Base-by-base conservation (phyloP, 2,113 vertebrate species). In the Nibea coibor region DNA sequence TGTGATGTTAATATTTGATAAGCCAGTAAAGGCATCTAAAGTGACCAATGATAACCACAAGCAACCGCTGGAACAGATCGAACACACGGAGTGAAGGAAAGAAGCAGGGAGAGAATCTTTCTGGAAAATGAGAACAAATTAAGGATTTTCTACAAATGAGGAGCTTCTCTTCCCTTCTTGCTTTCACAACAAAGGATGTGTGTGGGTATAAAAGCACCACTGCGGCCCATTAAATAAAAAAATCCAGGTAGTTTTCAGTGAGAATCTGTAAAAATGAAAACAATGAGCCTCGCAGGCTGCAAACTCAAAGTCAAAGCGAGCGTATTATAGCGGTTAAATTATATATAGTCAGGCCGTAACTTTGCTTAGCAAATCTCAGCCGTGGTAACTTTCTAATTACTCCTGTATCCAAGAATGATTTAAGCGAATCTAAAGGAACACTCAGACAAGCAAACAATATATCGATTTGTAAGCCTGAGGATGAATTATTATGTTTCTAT, bases 1-100 rank as follows among this genome's bases (percentile, higher is more conserved):
- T 86, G 72, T 54, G 73, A 71, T 64, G 56, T 73, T 83, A 86
- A 87, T 84, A 86, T 87, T 86, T 86, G 56, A 87, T 86, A 72
- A 81, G 79, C 48, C 75, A 59, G 66, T 75, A 65, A 82, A 82
- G 66, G 59, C 64, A 72, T 42, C 61, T 87, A 62, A 91, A 85
- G 64, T 81, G 72, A 87, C 68, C 85, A 80, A 72, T 82, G 72
- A 80, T 72, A 68, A 69, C 61, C 31, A 81, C 69, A 10, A 75
- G 73, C 31, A 39, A 4, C 54, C 43, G 54, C 48, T 42, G 65
- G 62, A 82, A 73, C 17, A 4, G 35, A 79, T 68, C 78, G 31
- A 53, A 51, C 63, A 45, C 15, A 17, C 56, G 51, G 4, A 53
- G 57, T 2, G 12, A 43, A 31, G 7, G 9, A 35, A 51, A 66